Evolutionary conservation across 1,140 invertebrate species (phyloP).

Genomic region (Sogatella furcifera): DNA sequence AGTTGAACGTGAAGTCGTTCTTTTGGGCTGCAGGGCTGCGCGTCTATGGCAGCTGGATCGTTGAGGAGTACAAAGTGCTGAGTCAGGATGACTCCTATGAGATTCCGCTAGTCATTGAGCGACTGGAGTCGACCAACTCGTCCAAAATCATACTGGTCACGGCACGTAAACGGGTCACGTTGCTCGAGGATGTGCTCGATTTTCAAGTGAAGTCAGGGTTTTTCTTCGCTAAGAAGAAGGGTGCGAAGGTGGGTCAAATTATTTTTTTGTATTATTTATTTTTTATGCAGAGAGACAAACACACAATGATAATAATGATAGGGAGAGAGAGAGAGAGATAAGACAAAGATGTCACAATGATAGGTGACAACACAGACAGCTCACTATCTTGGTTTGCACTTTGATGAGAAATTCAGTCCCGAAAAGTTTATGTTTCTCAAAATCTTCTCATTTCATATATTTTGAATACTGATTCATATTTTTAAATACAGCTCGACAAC

Average conservation of each 20-base stretch:
- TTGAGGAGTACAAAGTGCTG: slow-evolving; percentile 23
- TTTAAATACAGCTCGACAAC: too few relatives aligned
- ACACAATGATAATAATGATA: too few relatives aligned
- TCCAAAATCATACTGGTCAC: slow-evolving; percentile 42
- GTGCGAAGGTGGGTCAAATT: neutral
- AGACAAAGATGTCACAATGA: too few relatives aligned
- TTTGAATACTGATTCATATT: too few relatives aligned
- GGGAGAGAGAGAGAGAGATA: too few relatives aligned
- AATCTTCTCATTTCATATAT: too few relatives aligned
- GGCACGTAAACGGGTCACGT: slow-evolving; percentile 10
- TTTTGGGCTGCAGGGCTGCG: slow-evolving; percentile 1
- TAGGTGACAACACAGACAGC: too few relatives aligned
- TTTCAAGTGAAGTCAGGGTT: slow-evolving; percentile 74
- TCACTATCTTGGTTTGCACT: too few relatives aligned
- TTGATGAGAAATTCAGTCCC: too few relatives aligned
- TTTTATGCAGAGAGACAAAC: neutral
- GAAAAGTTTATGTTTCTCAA: too few relatives aligned
- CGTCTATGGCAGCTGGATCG: too few relatives aligned
- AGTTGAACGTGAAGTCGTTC: slow-evolving; percentile 53
- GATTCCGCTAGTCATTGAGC: slow-evolving; percentile 53
- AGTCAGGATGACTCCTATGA: neutral
- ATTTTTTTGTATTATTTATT: neutral
- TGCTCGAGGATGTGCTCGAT: slow-evolving; percentile 55
- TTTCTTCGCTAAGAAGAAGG: slow-evolving; percentile 64
- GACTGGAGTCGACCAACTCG: slow-evolving; percentile 47